phyloP scores from a whole-genome alignment of 2,113 vertebrate species.

The Bubo scandiacus region DNA sequence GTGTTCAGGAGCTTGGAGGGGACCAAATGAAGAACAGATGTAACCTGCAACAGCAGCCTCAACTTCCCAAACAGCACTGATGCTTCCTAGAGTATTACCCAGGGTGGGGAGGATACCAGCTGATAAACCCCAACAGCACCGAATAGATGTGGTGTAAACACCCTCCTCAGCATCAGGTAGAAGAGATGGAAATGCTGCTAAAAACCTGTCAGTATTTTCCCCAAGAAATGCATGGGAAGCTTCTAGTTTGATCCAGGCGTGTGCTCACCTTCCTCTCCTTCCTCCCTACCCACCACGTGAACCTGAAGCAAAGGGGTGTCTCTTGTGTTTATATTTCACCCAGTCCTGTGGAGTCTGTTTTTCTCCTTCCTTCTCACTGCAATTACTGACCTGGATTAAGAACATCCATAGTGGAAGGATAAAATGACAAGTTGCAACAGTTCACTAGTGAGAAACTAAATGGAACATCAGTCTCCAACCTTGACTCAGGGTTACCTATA shows the following conservation, averaged over 20 bases:
- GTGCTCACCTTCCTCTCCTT: background rate
- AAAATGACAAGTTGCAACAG: background rate
- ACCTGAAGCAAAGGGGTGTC: background rate
- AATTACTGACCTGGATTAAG: background rate
- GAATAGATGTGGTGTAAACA: background rate
- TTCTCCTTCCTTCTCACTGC: background rate
- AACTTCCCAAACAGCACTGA: background rate
- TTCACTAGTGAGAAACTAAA: background rate
- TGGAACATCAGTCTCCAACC: background rate
- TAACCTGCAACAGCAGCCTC: background rate
- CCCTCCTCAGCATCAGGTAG: background rate
- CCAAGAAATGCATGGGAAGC: background rate
- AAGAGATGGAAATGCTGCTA: background rate
- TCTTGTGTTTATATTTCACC: background rate
- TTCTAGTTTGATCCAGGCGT: background rate
- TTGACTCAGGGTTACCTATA: background rate
- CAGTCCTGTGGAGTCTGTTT: background rate
- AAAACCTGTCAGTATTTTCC: background rate
- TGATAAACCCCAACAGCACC: background rate
- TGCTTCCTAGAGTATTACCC: background rate
- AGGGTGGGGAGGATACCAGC: background rate
- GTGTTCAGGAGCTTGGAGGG: background rate
- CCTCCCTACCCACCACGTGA: background rate
- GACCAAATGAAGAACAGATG: background rate
- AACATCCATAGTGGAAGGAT: background rate